These are phyloP conservation scores for Archocentrus centrarchus DNA, from an alignment of 2,113 vertebrate species.

Conservation along the genomic window DNA sequence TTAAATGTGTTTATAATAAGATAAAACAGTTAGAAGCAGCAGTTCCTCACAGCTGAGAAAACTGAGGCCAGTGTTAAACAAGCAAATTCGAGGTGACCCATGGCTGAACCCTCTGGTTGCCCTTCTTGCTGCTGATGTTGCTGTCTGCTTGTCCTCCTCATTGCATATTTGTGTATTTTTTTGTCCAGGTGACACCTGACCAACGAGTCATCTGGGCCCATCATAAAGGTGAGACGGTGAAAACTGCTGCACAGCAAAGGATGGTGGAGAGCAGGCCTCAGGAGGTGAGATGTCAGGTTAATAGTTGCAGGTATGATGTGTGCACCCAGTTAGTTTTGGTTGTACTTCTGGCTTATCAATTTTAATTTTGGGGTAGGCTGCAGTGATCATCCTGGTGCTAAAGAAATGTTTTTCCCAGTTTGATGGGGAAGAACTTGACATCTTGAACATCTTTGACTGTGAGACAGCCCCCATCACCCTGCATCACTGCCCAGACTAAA, in stretches of 20 bases:
- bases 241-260: conserved; percentile 7
- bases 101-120: not conserved
- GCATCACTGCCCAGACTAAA: not conserved
- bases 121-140: not conserved
- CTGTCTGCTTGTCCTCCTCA: not conserved
- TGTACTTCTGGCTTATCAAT: not conserved
- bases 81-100: fast-evolving
- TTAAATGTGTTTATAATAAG: not conserved
- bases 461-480: not conserved
- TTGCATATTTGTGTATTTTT: conserved; percentile 9
- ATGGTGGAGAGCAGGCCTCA: conserved; percentile 27
- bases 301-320: not conserved
- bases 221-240: not conserved
- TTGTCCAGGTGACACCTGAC: conserved; percentile 24
- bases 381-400: not conserved
- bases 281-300: conserved; percentile 41
- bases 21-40: not conserved
- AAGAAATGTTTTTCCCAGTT: not conserved
- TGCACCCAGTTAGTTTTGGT: not conserved
- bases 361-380: not conserved
- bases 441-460: not conserved
- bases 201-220: not conserved
- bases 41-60: not conserved
- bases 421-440: not conserved
- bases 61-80: not conserved